These are phyloP conservation scores for Microtus californicus DNA, from an alignment of 2,797 vertebrate genomes.

Conservation along the genomic window DNA sequence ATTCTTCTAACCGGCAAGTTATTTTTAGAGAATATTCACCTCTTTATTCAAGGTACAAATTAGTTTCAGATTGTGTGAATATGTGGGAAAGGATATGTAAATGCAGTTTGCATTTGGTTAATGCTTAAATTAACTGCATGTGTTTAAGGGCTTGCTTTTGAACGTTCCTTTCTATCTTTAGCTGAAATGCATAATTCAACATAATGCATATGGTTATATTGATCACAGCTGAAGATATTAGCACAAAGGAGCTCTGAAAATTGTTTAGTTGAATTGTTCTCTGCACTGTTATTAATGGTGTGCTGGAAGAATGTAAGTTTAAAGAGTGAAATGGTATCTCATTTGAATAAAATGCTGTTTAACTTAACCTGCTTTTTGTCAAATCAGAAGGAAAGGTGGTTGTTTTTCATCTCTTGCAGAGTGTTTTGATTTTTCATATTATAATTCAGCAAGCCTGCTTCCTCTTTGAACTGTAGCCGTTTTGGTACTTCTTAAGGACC, in stretches of 20 bases:
- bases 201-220: constrained; percentile 80
- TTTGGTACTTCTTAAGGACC: constrained; percentile 64
- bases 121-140: constrained; percentile 86
- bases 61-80: constrained; percentile 85
- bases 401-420: constrained; percentile 76
- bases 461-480: constrained; percentile 68
- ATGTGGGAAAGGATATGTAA: constrained; percentile 81
- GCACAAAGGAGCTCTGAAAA: constrained; percentile 82
- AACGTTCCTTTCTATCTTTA: constrained; percentile 85
- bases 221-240: constrained; percentile 84
- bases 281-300: constrained; percentile 79
- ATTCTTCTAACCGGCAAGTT: constrained; percentile 82
- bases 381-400: constrained; percentile 72
- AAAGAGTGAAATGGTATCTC: constrained; percentile 80
- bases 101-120: constrained; percentile 82
- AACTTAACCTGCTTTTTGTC: constrained; percentile 79
- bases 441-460: constrained; percentile 75
- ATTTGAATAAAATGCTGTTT: constrained; percentile 83
- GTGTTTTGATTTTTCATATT: constrained; percentile 77
- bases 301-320: constrained; percentile 80
- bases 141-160: constrained; percentile 81
- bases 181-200: constrained; percentile 82
- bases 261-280: constrained; percentile 84
- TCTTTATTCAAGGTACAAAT: constrained; percentile 86
- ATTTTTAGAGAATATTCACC: constrained; percentile 84